Base-by-base conservation (phyloP, 1,140 invertebrate genomes). In the Drosophila pectinifera region DNA sequence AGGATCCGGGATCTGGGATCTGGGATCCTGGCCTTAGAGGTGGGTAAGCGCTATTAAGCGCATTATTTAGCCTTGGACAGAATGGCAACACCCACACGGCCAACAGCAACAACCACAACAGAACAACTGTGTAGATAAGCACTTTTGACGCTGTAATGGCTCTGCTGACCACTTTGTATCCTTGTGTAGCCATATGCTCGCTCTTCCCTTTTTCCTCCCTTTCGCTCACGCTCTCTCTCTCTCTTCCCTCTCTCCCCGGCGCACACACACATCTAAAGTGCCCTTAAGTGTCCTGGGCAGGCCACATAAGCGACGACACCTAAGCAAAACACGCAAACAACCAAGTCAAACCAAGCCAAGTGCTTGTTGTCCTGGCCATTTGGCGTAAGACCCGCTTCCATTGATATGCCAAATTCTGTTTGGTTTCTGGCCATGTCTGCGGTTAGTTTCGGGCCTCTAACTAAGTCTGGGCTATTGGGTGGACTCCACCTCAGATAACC, bases 251-350 rank as follows among this genome's bases (percentile, higher is more conserved):
- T n/a, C n/a, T n/a, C n/a, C n/a, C n/a, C n/a, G n/a, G n/a, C 22
- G 20, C 58, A 38, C 45, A 39, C 77, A 58, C 74, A 78, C 80
- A 70, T 74, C 80, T 74, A 89, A 84, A 89, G 84, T 80, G 84
- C 85, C 85, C 84, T 89, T 89, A 89, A 89, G 84, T 89, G 84
- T 82, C 74, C 73, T 63, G 54, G 73, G 61, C 73, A 83, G 81
- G 79, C 83, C 83, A 89, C 84, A 89, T 88, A 83, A 83, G 78
- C 72, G 84, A 64, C 84, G 88, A 88, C 84, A 88, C 84, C 84
- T 88, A 89, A 70, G 67, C 67, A 77, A 80, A 89, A 89, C 83
- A 88, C 84, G 79, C 84, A 88, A 86, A 83, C 83, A 88, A 73
- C 73, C 26, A 28, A 70, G 67, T 70, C 67, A 70, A 80, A 57